Percentiles rank a stretch among this genome's conserved stretches.
phyloP scores from a whole-genome alignment of 2,888 invertebrate genomes.

The Pollenia griseotomentosa region DNA sequence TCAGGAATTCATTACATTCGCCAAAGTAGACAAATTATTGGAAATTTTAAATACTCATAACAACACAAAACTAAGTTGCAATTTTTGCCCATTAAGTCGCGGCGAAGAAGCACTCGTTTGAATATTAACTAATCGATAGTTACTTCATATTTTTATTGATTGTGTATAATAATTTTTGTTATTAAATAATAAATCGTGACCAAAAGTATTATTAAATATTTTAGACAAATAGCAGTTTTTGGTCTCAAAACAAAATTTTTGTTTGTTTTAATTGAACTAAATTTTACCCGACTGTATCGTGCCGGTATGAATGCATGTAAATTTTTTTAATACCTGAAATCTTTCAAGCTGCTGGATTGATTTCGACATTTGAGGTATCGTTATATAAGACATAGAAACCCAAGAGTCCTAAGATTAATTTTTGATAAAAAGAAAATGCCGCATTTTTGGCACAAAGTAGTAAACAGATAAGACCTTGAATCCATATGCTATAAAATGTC shows the following conservation, averaged over 20 bases:
- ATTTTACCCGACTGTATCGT: no score
- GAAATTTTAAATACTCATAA: background rate
- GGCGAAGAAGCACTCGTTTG: background rate
- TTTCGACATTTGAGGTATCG: no score
- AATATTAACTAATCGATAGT: constrained; percentile 9
- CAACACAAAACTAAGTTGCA: background rate
- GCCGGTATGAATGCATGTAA: no score
- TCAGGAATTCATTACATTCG: background rate
- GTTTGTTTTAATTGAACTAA: background rate
- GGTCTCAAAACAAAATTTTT: background rate
- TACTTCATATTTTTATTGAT: background rate
- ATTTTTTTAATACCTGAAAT: no score
- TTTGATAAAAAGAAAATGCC: no score
- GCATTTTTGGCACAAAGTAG: no score
- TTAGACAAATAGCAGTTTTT: no score
- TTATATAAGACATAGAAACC: no score
- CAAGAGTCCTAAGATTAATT: no score
- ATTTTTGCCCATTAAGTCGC: constrained; percentile 2
- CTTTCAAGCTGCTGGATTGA: no score
- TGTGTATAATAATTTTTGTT: background rate
- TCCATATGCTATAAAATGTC: no score
- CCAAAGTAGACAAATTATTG: background rate
- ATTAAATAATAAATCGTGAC: constrained; percentile 18
- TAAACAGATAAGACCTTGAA: no score
- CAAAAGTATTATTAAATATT: background rate